Evolutionary conservation across 1,140 invertebrate genomes (phyloP).

Genomic region (Cydia strobilella): DNA sequence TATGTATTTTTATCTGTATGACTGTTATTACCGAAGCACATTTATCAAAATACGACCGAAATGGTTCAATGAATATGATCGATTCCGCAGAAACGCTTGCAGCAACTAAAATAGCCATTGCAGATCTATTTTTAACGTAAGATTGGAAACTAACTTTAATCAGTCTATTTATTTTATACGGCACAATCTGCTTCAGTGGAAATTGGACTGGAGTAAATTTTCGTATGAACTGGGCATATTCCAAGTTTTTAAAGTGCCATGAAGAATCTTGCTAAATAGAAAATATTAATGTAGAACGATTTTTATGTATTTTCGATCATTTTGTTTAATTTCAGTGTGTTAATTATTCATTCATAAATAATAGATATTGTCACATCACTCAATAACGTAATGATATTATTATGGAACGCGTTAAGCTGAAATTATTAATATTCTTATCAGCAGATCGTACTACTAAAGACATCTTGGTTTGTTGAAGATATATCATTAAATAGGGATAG

Average conservation of each 20-base stretch:
- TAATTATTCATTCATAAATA: no score
- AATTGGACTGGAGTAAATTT: not conserved
- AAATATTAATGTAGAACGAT: no score
- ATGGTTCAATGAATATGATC: not conserved
- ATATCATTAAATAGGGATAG: not conserved
- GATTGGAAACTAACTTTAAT: not conserved
- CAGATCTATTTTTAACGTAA: not conserved
- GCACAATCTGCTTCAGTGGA: not conserved
- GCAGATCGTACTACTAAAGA: no score
- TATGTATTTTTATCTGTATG: not conserved
- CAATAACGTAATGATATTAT: no score
- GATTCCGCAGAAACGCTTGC: not conserved
- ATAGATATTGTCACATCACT: no score
- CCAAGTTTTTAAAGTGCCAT: not conserved
- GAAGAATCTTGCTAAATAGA: not conserved
- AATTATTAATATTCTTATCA: no score
- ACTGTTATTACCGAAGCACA: not conserved
- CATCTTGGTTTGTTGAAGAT: no score
- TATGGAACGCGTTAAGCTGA: no score
- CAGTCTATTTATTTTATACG: conserved; percentile 10
- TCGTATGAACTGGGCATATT: not conserved
- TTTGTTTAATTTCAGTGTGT: no score
- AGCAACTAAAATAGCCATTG: not conserved
- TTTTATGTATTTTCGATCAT: no score
- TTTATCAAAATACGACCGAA: not conserved